Base-by-base conservation (phyloP, 2,113 vertebrate species). In the Anoura caudifer region DNA sequence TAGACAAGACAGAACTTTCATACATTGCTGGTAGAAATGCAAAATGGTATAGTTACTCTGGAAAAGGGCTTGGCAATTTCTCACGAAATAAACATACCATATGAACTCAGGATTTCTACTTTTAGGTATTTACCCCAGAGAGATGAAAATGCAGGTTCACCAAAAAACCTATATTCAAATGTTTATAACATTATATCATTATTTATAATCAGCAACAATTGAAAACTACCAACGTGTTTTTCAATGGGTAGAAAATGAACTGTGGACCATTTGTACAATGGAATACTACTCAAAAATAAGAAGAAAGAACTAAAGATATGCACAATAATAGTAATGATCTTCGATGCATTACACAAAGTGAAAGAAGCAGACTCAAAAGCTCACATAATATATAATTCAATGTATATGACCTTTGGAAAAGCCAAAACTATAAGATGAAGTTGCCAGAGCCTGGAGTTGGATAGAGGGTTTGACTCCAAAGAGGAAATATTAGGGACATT, bases 141-240 rank as follows among this genome's bases (percentile, higher is more conserved):
- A 90, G 94, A 83, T 76, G 6, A 87, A 88, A 87, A 72, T 45
- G 79, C 50, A 95, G 36, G 20, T 82, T 81, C 56, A 86, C 72
- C 76, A 24, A 43, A 63, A 94, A 93, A 95, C 26, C 9, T 63
- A 47, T 26, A 54, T 50, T 14, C 13, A 43, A 75, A 83, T 56
- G 28, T 75, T 94, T 56, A 69, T 15, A 67, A 45, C 19, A 63
- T 20, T 16, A 20, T 75, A 63, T 20, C 19, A 20, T 75, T 76
- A 59, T 81, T 73, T 33, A 47, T 73, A 56, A 75, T 43, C 31
- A 5, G 13, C 36, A 89, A 79, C 26, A 52, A 41, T 15, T 83
- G 50, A 17, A 81, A 89, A 73, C 73, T 75, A 41, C 2, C 56
- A 83, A 14, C 38, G 31, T 83, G 80, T 33, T 45, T 82, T 82